These are phyloP conservation scores for Caenorhabditis brenneri DNA, from an alignment of 1,140 invertebrate species.

Conservation along the genomic window DNA sequence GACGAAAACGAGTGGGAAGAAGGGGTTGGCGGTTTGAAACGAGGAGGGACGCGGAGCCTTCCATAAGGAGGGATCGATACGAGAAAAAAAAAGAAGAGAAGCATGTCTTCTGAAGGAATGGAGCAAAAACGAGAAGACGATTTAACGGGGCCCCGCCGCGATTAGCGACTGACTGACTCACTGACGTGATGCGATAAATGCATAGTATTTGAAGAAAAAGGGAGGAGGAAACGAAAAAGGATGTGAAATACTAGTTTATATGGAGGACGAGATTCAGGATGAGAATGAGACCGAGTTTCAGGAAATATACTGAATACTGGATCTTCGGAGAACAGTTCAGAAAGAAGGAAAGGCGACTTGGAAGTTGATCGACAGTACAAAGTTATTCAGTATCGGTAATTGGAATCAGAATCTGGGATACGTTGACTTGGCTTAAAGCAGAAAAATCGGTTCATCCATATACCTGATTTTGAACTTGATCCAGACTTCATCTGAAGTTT, in stretches of 20 bases:
- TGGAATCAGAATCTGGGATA: too few relatives aligned
- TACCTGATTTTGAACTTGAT: too few relatives aligned
- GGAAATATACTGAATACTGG: background rate
- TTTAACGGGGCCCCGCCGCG: constrained; percentile 33
- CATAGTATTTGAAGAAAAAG: constrained; percentile 21
- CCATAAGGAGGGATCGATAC: constrained; percentile 27
- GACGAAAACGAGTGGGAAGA: constrained; percentile 21
- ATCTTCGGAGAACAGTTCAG: too few relatives aligned
- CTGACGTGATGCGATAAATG: constrained; percentile 38
- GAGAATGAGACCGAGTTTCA: background rate
- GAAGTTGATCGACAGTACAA: too few relatives aligned
- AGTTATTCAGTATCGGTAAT: too few relatives aligned
- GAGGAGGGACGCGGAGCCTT: background rate
- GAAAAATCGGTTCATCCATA: too few relatives aligned
- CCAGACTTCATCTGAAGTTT: too few relatives aligned
- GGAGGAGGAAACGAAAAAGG: background rate
- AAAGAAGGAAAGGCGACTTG: too few relatives aligned
- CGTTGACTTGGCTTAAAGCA: too few relatives aligned
- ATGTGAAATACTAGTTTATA: background rate
- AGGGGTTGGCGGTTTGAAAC: constrained; percentile 19
- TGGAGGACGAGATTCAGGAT: background rate
- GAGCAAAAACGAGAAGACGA: constrained; percentile 38
- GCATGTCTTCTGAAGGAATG: constrained; percentile 25
- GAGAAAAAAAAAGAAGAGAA: background rate
- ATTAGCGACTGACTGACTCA: constrained; percentile 25